A percentile compares a stretch with the other conserved stretches of the same genome.
Evolutionary conservation across 1,140 invertebrate genomes (phyloP).

Genomic region (Drosophila varians): DNA sequence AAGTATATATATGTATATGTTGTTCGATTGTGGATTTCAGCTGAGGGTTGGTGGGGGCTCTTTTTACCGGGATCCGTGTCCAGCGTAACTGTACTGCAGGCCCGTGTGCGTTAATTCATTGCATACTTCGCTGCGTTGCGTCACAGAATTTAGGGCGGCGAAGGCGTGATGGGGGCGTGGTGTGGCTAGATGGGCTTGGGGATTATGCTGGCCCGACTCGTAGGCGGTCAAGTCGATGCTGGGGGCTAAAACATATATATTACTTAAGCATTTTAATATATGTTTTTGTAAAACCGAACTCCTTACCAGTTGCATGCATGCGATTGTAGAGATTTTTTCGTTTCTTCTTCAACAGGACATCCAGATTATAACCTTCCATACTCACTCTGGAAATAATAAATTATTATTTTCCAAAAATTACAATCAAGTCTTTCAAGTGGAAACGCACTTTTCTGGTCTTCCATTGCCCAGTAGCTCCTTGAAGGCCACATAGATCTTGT

Average conservation of each 20-base stretch:
- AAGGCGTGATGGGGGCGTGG: constrained; percentile 67
- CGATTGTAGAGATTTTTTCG: constrained; percentile 80
- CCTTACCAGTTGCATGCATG: constrained; percentile 71
- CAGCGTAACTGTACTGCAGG: constrained; percentile 60
- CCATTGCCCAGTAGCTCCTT: constrained; percentile 72
- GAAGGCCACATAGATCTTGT: constrained; percentile 82
- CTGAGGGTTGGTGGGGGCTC: constrained; percentile 4
- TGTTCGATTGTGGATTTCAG: constrained; percentile 21
- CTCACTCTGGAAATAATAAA: constrained; percentile 13
- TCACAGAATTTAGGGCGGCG: constrained; percentile 51
- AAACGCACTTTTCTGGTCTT: constrained; percentile 73
- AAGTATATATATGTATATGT: constrained; percentile 57
- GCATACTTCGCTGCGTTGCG: constrained; percentile 58
- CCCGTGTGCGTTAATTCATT: constrained; percentile 50
- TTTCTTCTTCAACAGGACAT: constrained; percentile 76
- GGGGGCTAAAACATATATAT: constrained; percentile 33
- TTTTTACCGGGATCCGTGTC: constrained; percentile 59
- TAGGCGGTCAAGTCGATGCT: constrained; percentile 60
- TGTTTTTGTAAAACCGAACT: not conserved
- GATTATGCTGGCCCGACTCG: constrained; percentile 37
- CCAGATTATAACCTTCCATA: constrained; percentile 75
- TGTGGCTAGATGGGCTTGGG: constrained; percentile 33
- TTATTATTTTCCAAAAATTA: too few relatives aligned
- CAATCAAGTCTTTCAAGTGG: not conserved
- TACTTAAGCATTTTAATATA: too few relatives aligned